These are phyloP conservation scores for Anoplophora glabripennis DNA, from an alignment of 1,140 invertebrate genomes.

Conservation along the genomic window DNA sequence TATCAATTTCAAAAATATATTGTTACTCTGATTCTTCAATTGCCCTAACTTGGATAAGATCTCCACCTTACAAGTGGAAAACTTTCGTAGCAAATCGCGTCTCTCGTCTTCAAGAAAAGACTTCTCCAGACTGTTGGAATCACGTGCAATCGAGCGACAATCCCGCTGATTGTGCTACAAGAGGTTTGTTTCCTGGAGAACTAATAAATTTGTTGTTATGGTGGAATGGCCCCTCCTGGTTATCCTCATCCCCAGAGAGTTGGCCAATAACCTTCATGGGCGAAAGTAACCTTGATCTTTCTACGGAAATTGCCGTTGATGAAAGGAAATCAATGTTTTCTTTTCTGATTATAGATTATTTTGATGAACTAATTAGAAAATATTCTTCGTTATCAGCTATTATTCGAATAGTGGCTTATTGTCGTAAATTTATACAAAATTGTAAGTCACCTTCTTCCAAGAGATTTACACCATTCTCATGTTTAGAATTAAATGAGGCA, in stretches of 20 bases:
- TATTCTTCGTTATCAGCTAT: not conserved
- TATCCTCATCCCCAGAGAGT: not conserved
- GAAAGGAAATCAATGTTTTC: not conserved
- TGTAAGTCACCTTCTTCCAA: too few species aligned
- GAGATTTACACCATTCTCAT: too few species aligned
- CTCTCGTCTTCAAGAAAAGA: not conserved
- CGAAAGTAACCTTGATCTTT: not conserved
- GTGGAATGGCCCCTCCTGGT: slow-evolving; percentile 29
- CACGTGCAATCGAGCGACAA: slow-evolving; percentile 42
- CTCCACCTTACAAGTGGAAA: not conserved
- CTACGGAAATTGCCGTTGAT: not conserved
- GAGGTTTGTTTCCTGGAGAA: slow-evolving; percentile 34
- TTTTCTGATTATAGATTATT: not conserved
- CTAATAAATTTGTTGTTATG: slow-evolving; percentile 31
- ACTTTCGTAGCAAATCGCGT: slow-evolving; percentile 15
- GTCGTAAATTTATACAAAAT: too few species aligned
- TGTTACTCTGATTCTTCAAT: too few species aligned
- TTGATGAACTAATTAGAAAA: not conserved
- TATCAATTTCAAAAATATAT: too few species aligned
- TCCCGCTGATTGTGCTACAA: slow-evolving; percentile 45
- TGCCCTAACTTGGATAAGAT: slow-evolving; percentile 19
- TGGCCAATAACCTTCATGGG: not conserved
- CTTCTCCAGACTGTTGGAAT: slow-evolving; percentile 29
- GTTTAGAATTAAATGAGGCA: not conserved
- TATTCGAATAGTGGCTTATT: not conserved